Evolutionary conservation across 2,113 vertebrate species (phyloP).

Genomic region (Oreochromis aureus): DNA sequence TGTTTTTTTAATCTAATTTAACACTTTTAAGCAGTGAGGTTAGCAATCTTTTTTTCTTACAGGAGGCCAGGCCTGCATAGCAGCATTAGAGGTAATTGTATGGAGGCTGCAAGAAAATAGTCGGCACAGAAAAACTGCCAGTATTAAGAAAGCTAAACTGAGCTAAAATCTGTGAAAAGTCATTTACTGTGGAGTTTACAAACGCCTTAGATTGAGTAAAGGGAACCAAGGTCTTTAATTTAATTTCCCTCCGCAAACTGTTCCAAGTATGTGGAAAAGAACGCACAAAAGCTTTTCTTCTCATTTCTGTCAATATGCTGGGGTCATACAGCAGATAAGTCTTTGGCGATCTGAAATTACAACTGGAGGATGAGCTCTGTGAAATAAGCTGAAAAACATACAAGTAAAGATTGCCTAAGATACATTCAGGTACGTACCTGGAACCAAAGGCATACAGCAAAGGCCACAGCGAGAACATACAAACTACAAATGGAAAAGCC

Average conservation of each 20-base stretch:
- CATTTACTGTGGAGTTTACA: not conserved
- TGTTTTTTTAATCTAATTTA: not conserved
- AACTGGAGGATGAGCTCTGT: not conserved
- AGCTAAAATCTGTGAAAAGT: not conserved
- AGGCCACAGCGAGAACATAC: not conserved
- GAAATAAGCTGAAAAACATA: not conserved
- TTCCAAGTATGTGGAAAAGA: not conserved
- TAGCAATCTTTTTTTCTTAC: not conserved
- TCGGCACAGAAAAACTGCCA: not conserved
- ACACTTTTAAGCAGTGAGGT: not conserved
- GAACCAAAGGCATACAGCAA: not conserved
- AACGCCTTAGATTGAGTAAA: not conserved
- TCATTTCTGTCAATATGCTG: not conserved
- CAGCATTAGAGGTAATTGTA: not conserved
- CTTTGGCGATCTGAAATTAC: not conserved
- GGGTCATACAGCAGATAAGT: not conserved
- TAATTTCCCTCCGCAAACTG: not conserved
- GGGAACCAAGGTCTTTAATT: not conserved
- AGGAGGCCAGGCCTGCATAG: not conserved
- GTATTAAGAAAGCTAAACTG: not conserved
- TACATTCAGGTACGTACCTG: not conserved
- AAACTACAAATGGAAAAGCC: rapidly evolving
- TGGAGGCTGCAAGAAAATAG: not conserved
- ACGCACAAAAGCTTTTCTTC: not conserved
- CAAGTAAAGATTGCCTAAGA: not conserved